A percentile compares a stretch with the other conserved stretches of the same genome.
Evolutionary conservation across 2,888 invertebrate genomes (phyloP).

Genomic region (Disparrhopalites patrizii): DNA sequence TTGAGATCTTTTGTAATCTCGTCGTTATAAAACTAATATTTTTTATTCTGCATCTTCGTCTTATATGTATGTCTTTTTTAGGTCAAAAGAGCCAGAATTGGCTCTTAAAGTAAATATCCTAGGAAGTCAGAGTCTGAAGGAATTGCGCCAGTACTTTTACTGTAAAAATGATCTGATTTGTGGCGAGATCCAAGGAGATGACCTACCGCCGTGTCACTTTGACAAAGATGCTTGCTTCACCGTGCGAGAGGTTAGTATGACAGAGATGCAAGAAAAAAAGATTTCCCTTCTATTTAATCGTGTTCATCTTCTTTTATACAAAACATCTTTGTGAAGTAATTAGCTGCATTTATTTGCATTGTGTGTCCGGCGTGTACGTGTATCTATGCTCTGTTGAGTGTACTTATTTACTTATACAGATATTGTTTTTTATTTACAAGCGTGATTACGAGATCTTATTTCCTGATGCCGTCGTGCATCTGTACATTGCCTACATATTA

Average conservation of each 20-base stretch:
- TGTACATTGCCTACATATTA: too few species aligned
- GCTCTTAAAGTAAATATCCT: constrained; percentile 8
- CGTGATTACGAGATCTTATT: too few species aligned
- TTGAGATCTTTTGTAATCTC: constrained; percentile 1
- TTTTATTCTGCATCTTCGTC: neutral
- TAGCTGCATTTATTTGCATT: too few species aligned
- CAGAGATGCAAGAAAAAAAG: too few species aligned
- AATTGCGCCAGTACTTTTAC: constrained; percentile 10
- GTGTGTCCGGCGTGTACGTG: too few species aligned
- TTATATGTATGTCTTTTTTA: neutral
- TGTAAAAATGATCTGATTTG: constrained; percentile 13
- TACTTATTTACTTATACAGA: too few species aligned
- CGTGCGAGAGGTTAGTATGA: neutral
- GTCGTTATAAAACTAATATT: neutral
- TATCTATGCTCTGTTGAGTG: too few species aligned
- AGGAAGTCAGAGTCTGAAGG: constrained; percentile 16
- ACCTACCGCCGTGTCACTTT: neutral
- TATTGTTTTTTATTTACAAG: too few species aligned
- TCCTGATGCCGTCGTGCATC: too few species aligned
- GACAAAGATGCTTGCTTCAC: neutral
- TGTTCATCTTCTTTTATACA: too few species aligned
- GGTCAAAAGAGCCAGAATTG: constrained; percentile 5
- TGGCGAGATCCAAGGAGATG: constrained; percentile 8
- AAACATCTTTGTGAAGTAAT: too few species aligned
- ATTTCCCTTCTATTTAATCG: too few species aligned